A percentile compares a stretch with the other conserved stretches of the same genome.
These are phyloP conservation scores for Stercorarius parasiticus DNA, from an alignment of 2,113 vertebrate genomes.

Conservation along the genomic window DNA sequence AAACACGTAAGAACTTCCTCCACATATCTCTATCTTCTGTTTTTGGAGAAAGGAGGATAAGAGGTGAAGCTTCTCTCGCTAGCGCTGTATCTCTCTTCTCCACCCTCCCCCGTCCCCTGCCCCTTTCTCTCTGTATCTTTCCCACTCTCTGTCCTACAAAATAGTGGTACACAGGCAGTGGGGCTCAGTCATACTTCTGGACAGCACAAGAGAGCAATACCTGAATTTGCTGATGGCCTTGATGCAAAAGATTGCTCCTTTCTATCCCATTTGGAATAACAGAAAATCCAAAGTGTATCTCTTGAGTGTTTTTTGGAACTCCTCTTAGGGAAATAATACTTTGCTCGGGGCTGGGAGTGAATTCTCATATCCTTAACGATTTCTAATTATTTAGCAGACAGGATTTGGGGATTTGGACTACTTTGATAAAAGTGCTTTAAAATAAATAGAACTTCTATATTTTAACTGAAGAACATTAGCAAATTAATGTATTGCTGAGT, in stretches of 20 bases:
- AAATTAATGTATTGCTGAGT: constrained; percentile 20
- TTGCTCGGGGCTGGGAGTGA: neutral
- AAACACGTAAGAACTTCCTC: neutral
- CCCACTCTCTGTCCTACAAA: neutral
- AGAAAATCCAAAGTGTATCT: neutral
- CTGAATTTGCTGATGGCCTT: neutral
- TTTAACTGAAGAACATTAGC: neutral
- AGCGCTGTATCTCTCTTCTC: neutral
- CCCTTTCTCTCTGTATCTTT: neutral
- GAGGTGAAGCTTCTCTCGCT: neutral
- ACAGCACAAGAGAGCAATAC: rapidly evolving
- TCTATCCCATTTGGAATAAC: neutral
- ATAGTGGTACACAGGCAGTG: neutral
- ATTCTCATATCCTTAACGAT: neutral
- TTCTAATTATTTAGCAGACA: neutral
- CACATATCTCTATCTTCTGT: neutral
- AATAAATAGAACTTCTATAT: neutral
- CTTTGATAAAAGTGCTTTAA: neutral
- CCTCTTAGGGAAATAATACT: neutral
- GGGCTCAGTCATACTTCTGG: neutral
- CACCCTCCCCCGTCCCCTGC: rapidly evolving
- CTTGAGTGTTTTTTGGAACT: neutral
- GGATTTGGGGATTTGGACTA: neutral
- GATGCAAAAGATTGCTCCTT: neutral
- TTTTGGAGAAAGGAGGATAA: neutral